Evolutionary conservation across 2,113 vertebrate species (phyloP), one percentile per base, ranked within the genome.

Genomic region (Crotalus horridus): DNA sequence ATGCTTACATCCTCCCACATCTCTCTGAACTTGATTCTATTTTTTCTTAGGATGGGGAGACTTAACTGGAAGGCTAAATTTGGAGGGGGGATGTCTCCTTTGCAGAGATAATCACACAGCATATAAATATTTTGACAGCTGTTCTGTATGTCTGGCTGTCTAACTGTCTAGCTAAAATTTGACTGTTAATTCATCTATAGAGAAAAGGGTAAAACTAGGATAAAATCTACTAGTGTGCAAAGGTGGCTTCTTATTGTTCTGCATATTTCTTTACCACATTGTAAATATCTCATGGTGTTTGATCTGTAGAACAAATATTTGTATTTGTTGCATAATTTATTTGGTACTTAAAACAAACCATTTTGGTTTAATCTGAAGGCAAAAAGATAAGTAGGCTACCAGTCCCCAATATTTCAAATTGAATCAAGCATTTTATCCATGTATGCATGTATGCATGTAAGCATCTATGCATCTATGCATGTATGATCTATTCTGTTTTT

Each of bases 261-360:
- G 0, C 24, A 39, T 43, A 85, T 58, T 91, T 48, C 21, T 56
- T 85, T 61, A 64, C 26, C 58, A 0, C 33, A 58, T 58, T 89
- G 64, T 85, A 13, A 56, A 55, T 29, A 85, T 48, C 55, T 20
- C 54, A 48, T 33, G 53, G 69, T 17, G 21, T 48, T 59, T 86
- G 91, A 92, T 92, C 56, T 89, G 85, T 59, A 48, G 88, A 88
- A 54, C 86, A 87, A 51, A n/a, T 29, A 88, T 88, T 88, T 54
- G n/a, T 54, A 88, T 33, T 54, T 88, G 87, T 91, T 43, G 48
- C 33, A 88, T 39, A 54, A 29, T 92, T 20, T 74, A 54, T 23
- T 54, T 53, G 21, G 10, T 8, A 33, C n/a, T 91, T 8, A 51
- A 64, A 74, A 29, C 2, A 51, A 69, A 4, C 9, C 13, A 74